These are phyloP conservation scores for Actinopyga echinites DNA, from an alignment of 53 echinoderm and acorn worm species.

Conservation along the genomic window DNA sequence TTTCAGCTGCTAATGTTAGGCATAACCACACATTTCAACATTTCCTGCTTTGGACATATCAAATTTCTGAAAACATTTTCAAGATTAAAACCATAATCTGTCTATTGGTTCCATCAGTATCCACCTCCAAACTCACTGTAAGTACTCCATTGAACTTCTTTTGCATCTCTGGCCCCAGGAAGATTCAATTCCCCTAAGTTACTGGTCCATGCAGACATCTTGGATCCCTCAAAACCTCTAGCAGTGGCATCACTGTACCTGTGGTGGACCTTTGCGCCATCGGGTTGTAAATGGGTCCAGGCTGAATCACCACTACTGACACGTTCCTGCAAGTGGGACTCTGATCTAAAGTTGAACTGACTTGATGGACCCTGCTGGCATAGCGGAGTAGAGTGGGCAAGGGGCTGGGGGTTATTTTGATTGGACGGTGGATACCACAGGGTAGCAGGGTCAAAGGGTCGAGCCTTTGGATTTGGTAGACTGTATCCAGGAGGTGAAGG, in stretches of 20 bases:
- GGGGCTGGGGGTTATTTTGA: constrained; percentile 57
- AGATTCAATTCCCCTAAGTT: not conserved
- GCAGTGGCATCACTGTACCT: no score
- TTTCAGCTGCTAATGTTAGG: no score
- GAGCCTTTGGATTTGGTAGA: constrained; percentile 28
- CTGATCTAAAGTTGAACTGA: constrained; percentile 10
- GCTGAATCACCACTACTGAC: not conserved
- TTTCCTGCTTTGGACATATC: no score
- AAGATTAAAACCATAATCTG: no score
- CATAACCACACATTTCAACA: no score
- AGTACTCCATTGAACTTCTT: not conserved
- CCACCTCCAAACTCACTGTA: constrained; percentile 18
- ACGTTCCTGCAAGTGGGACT: not conserved
- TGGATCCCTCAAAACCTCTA: not conserved
- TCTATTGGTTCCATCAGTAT: not conserved
- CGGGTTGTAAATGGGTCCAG: not conserved
- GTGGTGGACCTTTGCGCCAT: not conserved
- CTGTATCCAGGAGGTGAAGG: constrained; percentile 10
- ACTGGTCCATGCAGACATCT: constrained; percentile 10
- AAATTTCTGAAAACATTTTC: no score
- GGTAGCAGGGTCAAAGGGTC: constrained; percentile 45
- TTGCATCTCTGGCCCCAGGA: not conserved
- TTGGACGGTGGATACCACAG: constrained; percentile 58
- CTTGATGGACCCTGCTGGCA: constrained; percentile 63
- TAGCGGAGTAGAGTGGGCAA: constrained; percentile 88